These are phyloP conservation scores for Parelbella ahira DNA, from an alignment of 2,888 invertebrate species.

Conservation along the genomic window DNA sequence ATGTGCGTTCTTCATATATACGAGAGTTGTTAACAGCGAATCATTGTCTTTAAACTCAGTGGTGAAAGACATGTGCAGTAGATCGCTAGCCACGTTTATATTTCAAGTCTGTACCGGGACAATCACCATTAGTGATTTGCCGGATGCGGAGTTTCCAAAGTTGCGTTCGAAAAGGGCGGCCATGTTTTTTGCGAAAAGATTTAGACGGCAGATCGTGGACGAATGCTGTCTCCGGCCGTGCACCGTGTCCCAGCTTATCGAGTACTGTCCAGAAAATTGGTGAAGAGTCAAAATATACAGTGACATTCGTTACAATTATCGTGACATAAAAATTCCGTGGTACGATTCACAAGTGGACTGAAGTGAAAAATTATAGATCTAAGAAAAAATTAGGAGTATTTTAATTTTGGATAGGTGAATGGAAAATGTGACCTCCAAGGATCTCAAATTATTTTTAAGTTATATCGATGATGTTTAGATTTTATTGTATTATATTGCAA, in stretches of 20 bases:
- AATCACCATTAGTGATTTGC: slow-evolving; percentile 42
- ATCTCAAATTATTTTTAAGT: slow-evolving; percentile 18
- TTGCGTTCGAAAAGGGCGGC: slow-evolving; percentile 51
- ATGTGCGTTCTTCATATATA: slow-evolving; percentile 43
- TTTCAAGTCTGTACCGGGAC: slow-evolving; percentile 52
- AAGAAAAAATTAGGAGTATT: no score
- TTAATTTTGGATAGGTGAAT: no score
- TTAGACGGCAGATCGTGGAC: slow-evolving; percentile 51
- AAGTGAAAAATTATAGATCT: background rate
- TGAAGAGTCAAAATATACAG: slow-evolving; percentile 39
- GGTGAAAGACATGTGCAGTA: slow-evolving; percentile 50
- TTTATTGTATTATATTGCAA: no score
- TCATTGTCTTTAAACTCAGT: slow-evolving; percentile 45
- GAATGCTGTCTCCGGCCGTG: slow-evolving; percentile 60
- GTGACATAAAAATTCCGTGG: no score
- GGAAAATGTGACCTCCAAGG: slow-evolving; percentile 21
- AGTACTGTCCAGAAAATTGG: slow-evolving; percentile 66
- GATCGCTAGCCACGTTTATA: slow-evolving; percentile 45
- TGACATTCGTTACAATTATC: no score
- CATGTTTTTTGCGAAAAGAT: slow-evolving; percentile 42
- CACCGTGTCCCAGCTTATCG: slow-evolving; percentile 53
- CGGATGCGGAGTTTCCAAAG: slow-evolving; percentile 37
- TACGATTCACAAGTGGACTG: no score
- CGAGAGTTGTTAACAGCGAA: slow-evolving; percentile 42
- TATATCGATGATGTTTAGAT: slow-evolving; percentile 2